These are phyloP conservation scores for Camponotus vicinus DNA, from an alignment of 1,140 invertebrate species.

Conservation along the genomic window DNA sequence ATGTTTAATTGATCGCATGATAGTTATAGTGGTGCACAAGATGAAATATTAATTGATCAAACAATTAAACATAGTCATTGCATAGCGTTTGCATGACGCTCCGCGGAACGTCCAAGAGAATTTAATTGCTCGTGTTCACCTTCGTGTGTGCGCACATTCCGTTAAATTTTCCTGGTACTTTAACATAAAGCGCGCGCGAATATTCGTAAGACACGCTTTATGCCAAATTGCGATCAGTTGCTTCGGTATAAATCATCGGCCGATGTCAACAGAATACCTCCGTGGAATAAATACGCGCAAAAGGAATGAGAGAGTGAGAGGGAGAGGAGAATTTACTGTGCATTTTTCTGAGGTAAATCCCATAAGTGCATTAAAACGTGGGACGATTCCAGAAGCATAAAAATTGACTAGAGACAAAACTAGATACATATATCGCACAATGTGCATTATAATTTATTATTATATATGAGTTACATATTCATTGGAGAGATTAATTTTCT, in stretches of 20 bases:
- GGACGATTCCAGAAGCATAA: background rate
- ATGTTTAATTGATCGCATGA: background rate
- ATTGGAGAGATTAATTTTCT: background rate
- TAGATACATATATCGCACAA: background rate
- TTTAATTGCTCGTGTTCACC: slow-evolving; percentile 39
- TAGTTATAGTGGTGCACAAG: background rate
- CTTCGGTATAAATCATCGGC: slow-evolving; percentile 74
- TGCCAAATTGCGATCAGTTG: slow-evolving; percentile 79
- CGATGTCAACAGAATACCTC: slow-evolving; percentile 72
- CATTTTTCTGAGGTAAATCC: slow-evolving; percentile 41
- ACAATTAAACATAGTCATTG: slow-evolving; percentile 12
- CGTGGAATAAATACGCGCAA: slow-evolving; percentile 42
- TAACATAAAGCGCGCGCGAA: background rate
- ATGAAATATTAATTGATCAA: slow-evolving; percentile 54
- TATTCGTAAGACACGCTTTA: slow-evolving; percentile 57
- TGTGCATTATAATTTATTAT: background rate
- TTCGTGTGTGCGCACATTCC: slow-evolving; percentile 1
- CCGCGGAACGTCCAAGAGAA: slow-evolving; percentile 1
- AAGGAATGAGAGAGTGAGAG: background rate
- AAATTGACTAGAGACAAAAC: slow-evolving; percentile 20
- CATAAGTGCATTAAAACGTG: slow-evolving; percentile 49
- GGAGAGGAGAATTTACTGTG: slow-evolving; percentile 39
- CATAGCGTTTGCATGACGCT: background rate
- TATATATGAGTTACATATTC: background rate
- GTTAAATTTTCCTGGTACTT: slow-evolving; percentile 31